These are phyloP conservation scores for Allobates femoralis DNA, from an alignment of 2,797 vertebrate genomes.

Conservation along the genomic window DNA sequence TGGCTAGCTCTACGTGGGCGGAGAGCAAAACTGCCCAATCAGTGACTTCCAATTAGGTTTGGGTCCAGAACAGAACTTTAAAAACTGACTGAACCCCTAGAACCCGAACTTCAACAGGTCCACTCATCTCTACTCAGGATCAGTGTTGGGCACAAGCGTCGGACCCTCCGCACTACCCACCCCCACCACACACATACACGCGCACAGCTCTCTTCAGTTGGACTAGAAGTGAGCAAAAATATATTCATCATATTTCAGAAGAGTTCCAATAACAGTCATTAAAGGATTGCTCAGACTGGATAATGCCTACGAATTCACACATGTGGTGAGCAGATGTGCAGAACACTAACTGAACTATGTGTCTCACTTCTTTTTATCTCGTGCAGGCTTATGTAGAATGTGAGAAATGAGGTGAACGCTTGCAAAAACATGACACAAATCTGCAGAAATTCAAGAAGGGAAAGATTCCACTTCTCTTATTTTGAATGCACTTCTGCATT, in stretches of 20 bases:
- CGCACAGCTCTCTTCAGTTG: too few species aligned
- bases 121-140: too few species aligned
- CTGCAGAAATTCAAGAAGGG: neutral
- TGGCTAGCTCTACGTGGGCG: too few species aligned
- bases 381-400: neutral
- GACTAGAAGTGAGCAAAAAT: neutral
- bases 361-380: neutral
- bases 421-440: neutral
- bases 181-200: too few species aligned
- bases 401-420: neutral
- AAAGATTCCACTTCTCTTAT: neutral
- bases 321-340: slow-evolving; percentile 17
- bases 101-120: too few species aligned
- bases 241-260: neutral
- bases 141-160: too few species aligned
- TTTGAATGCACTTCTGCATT: neutral
- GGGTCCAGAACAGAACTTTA: too few species aligned
- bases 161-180: too few species aligned
- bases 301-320: neutral
- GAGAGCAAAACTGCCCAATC: too few species aligned
- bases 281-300: neutral
- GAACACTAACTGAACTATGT: neutral
- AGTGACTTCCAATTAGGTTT: too few species aligned
- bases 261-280: neutral
- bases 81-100: too few species aligned